Conservation (phyloP, 2,113 vertebrate genomes). For the Arothron firmamentum region DNA sequence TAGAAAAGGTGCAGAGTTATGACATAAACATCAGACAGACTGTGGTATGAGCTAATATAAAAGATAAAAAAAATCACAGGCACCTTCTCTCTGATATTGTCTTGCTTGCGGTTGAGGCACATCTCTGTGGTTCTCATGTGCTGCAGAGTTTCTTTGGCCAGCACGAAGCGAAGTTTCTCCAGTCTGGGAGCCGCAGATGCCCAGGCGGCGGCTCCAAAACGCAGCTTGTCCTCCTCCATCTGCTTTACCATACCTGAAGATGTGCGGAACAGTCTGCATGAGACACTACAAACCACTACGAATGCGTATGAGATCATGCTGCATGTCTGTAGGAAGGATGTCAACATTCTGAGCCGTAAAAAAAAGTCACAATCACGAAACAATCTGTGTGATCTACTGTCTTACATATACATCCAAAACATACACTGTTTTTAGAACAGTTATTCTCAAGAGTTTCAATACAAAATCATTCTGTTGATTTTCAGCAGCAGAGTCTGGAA, state of each 20-base stretch:
- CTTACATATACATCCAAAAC: no score
- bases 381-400: no score
- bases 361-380: no score
- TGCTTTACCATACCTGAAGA: conserved; percentile 87
- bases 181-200: conserved; percentile 81
- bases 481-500: background rate
- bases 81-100: conserved; percentile 76
- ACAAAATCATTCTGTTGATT: no score
- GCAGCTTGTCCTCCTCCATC: conserved; percentile 84
- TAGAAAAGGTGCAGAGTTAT: background rate
- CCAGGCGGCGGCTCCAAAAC: conserved; percentile 90
- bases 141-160: conserved; percentile 91
- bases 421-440: no score
- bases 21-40: background rate
- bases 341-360: no score
- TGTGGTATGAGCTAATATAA: background rate
- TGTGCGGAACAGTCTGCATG: background rate
- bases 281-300: no score
- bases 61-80: background rate
- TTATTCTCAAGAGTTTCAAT: no score
- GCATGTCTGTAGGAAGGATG: no score
- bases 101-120: conserved; percentile 84
- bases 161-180: conserved; percentile 83
- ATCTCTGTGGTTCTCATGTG: conserved; percentile 86
- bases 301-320: no score